Base-by-base conservation (phyloP, 2,888 invertebrate species). In the Tethea ocularis region DNA sequence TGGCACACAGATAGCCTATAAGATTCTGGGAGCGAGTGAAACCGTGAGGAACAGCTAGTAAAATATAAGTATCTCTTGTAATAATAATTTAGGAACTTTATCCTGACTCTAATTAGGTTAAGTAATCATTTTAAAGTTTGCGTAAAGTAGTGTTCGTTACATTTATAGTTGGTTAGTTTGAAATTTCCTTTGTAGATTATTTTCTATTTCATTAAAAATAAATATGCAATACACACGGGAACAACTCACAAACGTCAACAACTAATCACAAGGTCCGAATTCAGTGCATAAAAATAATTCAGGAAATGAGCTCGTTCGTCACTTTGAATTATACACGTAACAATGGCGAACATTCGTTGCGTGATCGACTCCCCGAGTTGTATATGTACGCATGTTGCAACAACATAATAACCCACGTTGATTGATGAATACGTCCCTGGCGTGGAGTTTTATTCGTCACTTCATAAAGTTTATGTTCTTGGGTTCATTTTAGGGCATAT, bases 371-470 rank as follows among this genome's bases (percentile, higher is more conserved):
- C 59, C 52, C 57, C 60, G 20, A 46, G 20, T 20, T 65, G 58
- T 57, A 65, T 62, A 63, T 71, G 74, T 69, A 61, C 69, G 54
- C 55, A 64, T 61, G 62, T 60, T 66, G 71, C 62, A 64, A 78
- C 78, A 77, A 72, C 82, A 77, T 81, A 81, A 85, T 84, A 83
- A 83, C 77, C 68, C 64, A 67, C 67, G 64, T 75, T 87, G 87
- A 86, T 87, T 87, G 86, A 86, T 86, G 86, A 86, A 81, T 72
- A 75, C 70, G 46, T 17, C 46, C n/a, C 46, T 46, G 46, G 46
- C 46, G 46, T 46, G 20, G 46, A 46, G 20, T 46, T 46, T 46
- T 46, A 46, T 38, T 38, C 46, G 46, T 46, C 20, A 46, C 46
- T 46, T 46, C 20, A 20, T 46, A 20, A 46, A n/a, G 8, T 20